Percentiles rank a stretch among this genome's conserved stretches.
phyloP scores from a whole-genome alignment of 2,888 invertebrate species.

The Dasysyrphus tricinctus region DNA sequence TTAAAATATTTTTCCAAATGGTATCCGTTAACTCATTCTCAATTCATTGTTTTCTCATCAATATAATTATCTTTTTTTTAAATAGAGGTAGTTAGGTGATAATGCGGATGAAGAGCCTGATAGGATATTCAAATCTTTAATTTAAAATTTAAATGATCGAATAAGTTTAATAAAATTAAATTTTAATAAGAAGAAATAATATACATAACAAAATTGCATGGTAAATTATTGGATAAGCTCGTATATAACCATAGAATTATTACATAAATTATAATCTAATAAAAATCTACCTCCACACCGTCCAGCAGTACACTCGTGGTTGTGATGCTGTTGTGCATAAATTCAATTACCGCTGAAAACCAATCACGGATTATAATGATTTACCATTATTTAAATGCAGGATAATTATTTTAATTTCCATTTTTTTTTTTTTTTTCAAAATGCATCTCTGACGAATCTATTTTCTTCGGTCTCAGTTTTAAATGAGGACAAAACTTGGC shows the following conservation, averaged over 20 bases:
- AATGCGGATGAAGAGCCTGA: not conserved
- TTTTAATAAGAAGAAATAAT: not conserved
- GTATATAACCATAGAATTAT: not conserved
- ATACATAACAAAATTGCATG: not conserved
- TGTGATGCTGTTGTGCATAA: not conserved
- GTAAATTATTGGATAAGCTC: not conserved
- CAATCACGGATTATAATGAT: constrained; percentile 29
- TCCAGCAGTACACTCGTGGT: too few species aligned
- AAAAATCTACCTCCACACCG: not conserved
- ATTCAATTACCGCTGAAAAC: constrained; percentile 21
- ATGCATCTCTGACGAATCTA: not conserved
- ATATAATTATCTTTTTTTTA: constrained; percentile 8
- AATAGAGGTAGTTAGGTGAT: not conserved
- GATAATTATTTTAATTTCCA: not conserved
- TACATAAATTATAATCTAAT: not conserved
- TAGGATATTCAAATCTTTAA: not conserved
- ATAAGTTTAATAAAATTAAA: constrained; percentile 12
- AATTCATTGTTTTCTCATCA: constrained; percentile 25
- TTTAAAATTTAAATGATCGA: not conserved
- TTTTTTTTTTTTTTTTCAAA: not conserved
- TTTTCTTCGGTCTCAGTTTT: constrained; percentile 11
- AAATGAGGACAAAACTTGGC: constrained; percentile 23
- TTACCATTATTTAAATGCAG: constrained; percentile 14
- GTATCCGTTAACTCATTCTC: constrained; percentile 18
- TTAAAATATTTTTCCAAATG: constrained; percentile 20